phyloP scores from a whole-genome alignment of 2,113 vertebrate genomes.

The Microtus montanus region DNA sequence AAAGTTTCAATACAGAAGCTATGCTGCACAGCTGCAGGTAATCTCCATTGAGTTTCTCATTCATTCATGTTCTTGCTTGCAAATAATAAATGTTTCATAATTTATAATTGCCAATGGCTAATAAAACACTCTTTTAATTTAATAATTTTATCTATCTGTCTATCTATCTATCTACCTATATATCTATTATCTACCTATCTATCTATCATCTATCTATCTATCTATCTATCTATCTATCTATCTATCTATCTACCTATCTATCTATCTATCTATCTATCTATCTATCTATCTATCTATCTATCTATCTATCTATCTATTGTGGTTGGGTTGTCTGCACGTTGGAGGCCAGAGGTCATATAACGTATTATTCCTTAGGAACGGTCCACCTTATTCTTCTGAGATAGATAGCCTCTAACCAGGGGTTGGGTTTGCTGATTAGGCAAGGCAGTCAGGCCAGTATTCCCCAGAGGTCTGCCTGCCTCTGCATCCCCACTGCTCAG shows the following conservation, averaged over 20 bases:
- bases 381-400: background rate
- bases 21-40: background rate
- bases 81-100: background rate
- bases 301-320: background rate
- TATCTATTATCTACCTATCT: too few species aligned
- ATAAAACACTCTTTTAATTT: background rate
- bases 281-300: too few species aligned
- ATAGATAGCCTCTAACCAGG: background rate
- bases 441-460: background rate
- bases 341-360: background rate
- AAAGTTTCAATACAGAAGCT: background rate
- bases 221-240: too few species aligned
- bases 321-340: background rate
- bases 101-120: background rate
- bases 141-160: background rate
- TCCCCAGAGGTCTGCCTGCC: background rate
- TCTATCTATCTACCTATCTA: too few species aligned
- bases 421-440: background rate
- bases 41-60: background rate
- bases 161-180: too few species aligned
- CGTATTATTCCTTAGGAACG: background rate
- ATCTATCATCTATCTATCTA: too few species aligned
- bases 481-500: background rate
- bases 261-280: too few species aligned
- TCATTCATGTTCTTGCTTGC: background rate